Evolutionary conservation across 2,888 invertebrate genomes (phyloP).

Genomic region (Clanis bilineata): DNA sequence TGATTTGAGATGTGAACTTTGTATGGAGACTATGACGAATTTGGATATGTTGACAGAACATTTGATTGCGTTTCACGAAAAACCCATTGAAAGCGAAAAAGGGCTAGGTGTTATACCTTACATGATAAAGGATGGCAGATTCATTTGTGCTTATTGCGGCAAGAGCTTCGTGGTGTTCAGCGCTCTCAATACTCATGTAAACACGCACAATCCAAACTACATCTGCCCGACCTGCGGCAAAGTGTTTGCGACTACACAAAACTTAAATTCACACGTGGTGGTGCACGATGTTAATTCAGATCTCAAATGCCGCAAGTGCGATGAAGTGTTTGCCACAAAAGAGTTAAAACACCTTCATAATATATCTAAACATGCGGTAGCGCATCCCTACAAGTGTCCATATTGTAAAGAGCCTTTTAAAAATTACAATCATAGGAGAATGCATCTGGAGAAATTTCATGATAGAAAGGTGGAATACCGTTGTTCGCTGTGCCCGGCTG

Average conservation of each 20-base stretch:
- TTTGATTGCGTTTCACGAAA: slow-evolving; percentile 51
- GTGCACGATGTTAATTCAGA: slow-evolving; percentile 45
- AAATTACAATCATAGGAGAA: slow-evolving; percentile 53
- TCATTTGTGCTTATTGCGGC: slow-evolving; percentile 55
- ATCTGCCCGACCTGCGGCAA: slow-evolving; percentile 72
- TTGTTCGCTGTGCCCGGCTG: slow-evolving; percentile 61
- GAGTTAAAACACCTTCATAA: slow-evolving; percentile 53
- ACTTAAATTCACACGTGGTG: slow-evolving; percentile 58
- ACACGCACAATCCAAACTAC: slow-evolving; percentile 65
- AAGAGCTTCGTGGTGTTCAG: slow-evolving; percentile 58
- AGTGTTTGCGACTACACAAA: slow-evolving; percentile 52
- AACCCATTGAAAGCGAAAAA: slow-evolving; percentile 45
- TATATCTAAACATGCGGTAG: slow-evolving; percentile 46
- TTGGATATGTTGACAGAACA: slow-evolving; percentile 57
- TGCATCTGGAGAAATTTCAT: slow-evolving; percentile 55
- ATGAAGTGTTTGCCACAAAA: slow-evolving; percentile 48
- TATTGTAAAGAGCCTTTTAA: slow-evolving; percentile 63
- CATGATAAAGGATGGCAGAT: slow-evolving; percentile 46
- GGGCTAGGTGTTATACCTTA: slow-evolving; percentile 64
- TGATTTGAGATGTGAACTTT: slow-evolving; percentile 58
- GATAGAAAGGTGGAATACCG: slow-evolving; percentile 60
- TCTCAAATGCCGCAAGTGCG: slow-evolving; percentile 59
- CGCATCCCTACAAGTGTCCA: slow-evolving; percentile 34
- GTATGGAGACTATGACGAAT: slow-evolving; percentile 40
- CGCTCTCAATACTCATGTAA: slow-evolving; percentile 66